Percentiles rank a stretch among this genome's conserved stretches.
These are phyloP conservation scores for Acheta domesticus DNA, from an alignment of 2,888 invertebrate species.

Conservation along the genomic window DNA sequence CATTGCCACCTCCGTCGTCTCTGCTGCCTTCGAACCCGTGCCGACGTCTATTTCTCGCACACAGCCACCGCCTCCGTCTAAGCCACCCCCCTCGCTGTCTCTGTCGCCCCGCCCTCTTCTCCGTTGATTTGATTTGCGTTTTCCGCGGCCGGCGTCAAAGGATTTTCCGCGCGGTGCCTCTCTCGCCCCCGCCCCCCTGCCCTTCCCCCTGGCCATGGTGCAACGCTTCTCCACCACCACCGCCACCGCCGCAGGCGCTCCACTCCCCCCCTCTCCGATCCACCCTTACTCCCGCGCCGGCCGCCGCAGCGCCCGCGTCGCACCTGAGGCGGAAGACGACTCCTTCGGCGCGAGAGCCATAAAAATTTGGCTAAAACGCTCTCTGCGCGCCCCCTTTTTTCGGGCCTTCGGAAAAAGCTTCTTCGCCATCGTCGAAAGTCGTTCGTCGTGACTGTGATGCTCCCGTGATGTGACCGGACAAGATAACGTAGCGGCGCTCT, in stretches of 20 bases:
- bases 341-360: no score
- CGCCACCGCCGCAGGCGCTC: neutral
- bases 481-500: no score
- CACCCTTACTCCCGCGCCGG: neutral
- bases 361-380: no score
- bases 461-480: no score
- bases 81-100: neutral
- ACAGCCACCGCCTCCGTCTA: no score
- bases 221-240: neutral
- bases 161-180: neutral
- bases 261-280: neutral
- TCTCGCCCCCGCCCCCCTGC: neutral
- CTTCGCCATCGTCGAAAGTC: no score
- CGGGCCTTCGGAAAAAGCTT: no score
- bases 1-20: neutral
- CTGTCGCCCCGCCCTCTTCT: neutral
- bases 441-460: no score
- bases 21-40: neutral
- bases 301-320: neutral
- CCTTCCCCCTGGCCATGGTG: neutral
- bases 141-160: constrained; percentile 1
- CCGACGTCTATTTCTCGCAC: neutral
- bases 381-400: no score
- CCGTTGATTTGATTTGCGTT: constrained; percentile 7
- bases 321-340: neutral